phyloP scores from a whole-genome alignment of 2,888 invertebrate species.

The Digitonthophagus gazella region DNA sequence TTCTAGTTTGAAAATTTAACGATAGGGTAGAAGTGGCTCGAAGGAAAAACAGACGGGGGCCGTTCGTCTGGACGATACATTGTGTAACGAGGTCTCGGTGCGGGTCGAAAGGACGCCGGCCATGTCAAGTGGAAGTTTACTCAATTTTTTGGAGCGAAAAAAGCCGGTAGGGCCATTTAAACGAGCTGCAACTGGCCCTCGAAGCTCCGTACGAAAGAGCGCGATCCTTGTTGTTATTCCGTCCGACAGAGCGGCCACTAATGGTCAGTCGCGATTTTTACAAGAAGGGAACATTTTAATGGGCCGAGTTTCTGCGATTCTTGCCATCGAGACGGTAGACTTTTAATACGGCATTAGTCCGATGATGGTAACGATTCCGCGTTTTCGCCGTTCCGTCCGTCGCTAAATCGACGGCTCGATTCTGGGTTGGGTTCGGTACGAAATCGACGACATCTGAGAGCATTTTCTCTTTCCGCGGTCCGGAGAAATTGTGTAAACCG shows the following conservation, averaged over 20 bases:
- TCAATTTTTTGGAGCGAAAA: slow-evolving; percentile 38
- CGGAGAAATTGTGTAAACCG: slow-evolving; percentile 36
- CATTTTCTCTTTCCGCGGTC: neutral
- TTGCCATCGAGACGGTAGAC: neutral
- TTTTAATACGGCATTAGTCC: no score
- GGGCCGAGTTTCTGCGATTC: slow-evolving; percentile 6
- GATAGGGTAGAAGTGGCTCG: slow-evolving; percentile 7
- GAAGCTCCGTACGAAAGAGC: slow-evolving; percentile 26
- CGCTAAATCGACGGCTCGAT: neutral
- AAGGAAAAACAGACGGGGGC: slow-evolving; percentile 5
- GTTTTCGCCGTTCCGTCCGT: no score
- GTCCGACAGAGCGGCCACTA: slow-evolving; percentile 43
- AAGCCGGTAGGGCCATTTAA: slow-evolving; percentile 44
- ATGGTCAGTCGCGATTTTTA: slow-evolving; percentile 39
- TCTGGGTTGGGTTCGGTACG: neutral
- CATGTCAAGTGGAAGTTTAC: slow-evolving; percentile 49
- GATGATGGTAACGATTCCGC: no score
- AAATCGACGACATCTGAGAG: neutral
- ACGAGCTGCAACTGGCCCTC: slow-evolving; percentile 41
- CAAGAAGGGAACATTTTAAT: neutral
- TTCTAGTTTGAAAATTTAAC: slow-evolving; percentile 15
- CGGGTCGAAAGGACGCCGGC: slow-evolving; percentile 39
- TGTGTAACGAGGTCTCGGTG: slow-evolving; percentile 44
- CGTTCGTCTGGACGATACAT: slow-evolving; percentile 11
- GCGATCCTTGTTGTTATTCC: slow-evolving; percentile 44